Percentiles rank a stretch among this genome's conserved stretches.
These are phyloP conservation scores for Trichogramma dendrolimi DNA, from an alignment of 2,888 invertebrate genomes.

Conservation along the genomic window DNA sequence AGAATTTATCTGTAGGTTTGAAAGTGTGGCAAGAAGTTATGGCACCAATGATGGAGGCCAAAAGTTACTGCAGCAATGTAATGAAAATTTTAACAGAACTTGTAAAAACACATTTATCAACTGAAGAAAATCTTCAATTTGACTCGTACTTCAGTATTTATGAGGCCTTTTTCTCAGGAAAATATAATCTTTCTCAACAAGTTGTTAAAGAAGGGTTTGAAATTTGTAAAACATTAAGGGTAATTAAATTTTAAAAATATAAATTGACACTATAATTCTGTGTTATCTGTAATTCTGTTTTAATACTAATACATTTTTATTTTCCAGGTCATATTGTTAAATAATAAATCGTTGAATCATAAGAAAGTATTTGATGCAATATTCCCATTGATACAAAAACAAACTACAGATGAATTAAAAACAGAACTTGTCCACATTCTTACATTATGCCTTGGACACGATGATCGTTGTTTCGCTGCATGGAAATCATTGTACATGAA, in stretches of 20 bases:
- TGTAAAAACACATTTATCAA: conserved; percentile 50
- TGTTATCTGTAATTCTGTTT: neutral
- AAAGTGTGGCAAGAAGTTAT: conserved; percentile 75
- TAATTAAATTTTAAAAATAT: conserved; percentile 33
- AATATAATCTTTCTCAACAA: conserved; percentile 57
- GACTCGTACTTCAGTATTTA: conserved; percentile 59
- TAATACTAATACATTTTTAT: conserved; percentile 20
- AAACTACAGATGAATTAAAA: conserved; percentile 53
- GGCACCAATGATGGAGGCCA: conserved; percentile 68
- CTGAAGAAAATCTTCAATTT: conserved; percentile 51
- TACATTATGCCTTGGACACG: conserved; percentile 60
- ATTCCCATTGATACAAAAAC: conserved; percentile 61
- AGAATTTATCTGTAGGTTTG: conserved; percentile 63
- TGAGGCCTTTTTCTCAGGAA: conserved; percentile 59
- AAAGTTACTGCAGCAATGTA: conserved; percentile 66
- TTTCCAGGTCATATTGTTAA: conserved; percentile 42
- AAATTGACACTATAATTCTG: neutral
- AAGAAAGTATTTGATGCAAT: conserved; percentile 61
- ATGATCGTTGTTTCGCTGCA: conserved; percentile 62
- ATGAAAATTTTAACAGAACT: conserved; percentile 61
- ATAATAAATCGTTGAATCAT: conserved; percentile 47
- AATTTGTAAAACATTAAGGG: conserved; percentile 58
- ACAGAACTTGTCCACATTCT: conserved; percentile 61
- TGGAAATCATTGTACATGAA: conserved; percentile 69
- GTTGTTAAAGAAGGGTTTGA: conserved; percentile 58